Evolutionary conservation across 2,113 vertebrate species (phyloP).

Genomic region (Euleptes europaea): DNA sequence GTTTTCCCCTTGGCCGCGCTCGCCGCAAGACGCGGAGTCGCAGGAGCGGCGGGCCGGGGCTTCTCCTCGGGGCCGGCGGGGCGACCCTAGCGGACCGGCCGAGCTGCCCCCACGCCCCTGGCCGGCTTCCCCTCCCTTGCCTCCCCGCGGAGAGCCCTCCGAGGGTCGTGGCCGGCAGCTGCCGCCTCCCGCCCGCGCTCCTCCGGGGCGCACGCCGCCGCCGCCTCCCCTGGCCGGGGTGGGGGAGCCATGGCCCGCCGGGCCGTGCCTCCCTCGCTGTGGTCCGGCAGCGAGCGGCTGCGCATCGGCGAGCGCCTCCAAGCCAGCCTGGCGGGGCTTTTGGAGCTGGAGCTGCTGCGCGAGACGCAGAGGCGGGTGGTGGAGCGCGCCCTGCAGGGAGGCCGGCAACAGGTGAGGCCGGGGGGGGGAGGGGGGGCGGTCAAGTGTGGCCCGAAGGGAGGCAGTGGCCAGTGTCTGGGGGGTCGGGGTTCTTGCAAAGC

Average conservation of each 20-base stretch:
- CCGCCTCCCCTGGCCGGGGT: background rate
- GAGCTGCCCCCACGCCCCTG: too few species aligned
- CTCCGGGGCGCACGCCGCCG: background rate
- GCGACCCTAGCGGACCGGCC: background rate
- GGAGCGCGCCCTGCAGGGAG: slow-evolving; percentile 65
- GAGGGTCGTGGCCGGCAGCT: rapidly evolving
- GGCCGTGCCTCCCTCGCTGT: slow-evolving; percentile 76
- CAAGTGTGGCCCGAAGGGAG: slow-evolving; percentile 43
- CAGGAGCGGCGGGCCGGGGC: background rate
- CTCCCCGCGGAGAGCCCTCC: background rate
- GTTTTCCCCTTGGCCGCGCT: background rate
- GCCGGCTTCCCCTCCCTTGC: background rate
- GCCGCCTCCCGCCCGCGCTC: background rate
- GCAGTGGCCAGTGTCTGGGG: background rate
- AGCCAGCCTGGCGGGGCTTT: slow-evolving; percentile 80
- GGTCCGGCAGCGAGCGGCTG: slow-evolving; percentile 81
- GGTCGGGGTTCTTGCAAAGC: too few species aligned
- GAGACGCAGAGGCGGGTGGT: slow-evolving; percentile 76
- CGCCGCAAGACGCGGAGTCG: background rate
- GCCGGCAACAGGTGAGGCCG: slow-evolving; percentile 35
- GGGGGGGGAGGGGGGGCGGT: slow-evolving; percentile 44
- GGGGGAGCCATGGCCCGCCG: slow-evolving; percentile 52
- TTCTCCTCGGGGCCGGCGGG: too few species aligned
- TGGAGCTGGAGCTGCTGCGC: slow-evolving; percentile 81
- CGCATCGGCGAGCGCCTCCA: slow-evolving; percentile 81